Evolutionary conservation across 2,797 vertebrate genomes (phyloP).

Genomic region (Pangasius macronema): DNA sequence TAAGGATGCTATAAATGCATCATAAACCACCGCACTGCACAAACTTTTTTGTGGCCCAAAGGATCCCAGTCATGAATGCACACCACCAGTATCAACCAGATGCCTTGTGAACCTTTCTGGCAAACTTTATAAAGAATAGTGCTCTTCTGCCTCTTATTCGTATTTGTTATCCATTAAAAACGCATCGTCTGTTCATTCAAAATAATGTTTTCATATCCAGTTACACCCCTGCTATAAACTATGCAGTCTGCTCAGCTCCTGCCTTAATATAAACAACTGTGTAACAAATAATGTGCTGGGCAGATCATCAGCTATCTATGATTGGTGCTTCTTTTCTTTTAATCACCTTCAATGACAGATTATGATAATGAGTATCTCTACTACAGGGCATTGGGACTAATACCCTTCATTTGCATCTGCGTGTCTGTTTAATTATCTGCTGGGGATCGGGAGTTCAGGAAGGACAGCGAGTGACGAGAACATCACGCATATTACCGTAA

Average conservation of each 20-base stretch:
- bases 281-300: background rate
- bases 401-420: slow-evolving; percentile 48
- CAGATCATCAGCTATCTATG: slow-evolving; percentile 18
- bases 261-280: background rate
- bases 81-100: background rate
- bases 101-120: background rate
- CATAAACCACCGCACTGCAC: background rate
- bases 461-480: slow-evolving; percentile 40
- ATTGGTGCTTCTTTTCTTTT: slow-evolving; percentile 40
- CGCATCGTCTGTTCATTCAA: background rate
- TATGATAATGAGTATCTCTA: slow-evolving; percentile 53
- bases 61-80: background rate
- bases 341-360: slow-evolving; percentile 46
- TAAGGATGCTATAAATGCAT: background rate
- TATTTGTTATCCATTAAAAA: background rate
- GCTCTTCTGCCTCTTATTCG: background rate
- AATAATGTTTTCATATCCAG: background rate
- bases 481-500: slow-evolving; percentile 23
- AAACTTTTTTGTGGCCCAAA: background rate
- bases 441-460: slow-evolving; percentile 37
- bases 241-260: background rate
- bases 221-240: background rate
- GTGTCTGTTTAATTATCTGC: slow-evolving; percentile 45
- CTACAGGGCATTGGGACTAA: slow-evolving; percentile 44
- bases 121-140: background rate